These are phyloP conservation scores for Apantesis nais DNA, from an alignment of 2,888 invertebrate species.

Conservation along the genomic window DNA sequence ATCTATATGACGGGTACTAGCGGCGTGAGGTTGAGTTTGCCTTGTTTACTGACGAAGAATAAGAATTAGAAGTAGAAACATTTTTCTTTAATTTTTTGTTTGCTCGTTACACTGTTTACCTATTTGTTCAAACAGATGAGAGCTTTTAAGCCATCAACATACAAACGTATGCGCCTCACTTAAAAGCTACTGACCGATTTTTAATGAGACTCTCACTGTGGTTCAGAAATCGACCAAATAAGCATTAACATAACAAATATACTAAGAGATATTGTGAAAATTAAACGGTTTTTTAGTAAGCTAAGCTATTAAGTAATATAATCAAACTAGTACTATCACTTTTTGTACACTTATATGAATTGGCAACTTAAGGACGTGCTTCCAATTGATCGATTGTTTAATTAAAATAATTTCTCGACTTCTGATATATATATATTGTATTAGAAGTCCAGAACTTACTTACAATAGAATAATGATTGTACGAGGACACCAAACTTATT, in stretches of 20 bases:
- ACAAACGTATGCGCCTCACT: conserved; percentile 32
- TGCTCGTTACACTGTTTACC: conserved; percentile 33
- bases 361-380: neutral
- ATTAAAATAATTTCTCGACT: neutral
- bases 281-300: conserved; percentile 2
- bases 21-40: neutral
- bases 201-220: conserved; percentile 41
- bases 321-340: neutral
- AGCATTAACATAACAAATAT: conserved; percentile 13
- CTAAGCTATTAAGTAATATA: neutral
- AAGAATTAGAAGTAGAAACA: conserved; percentile 40
- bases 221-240: conserved; percentile 39
- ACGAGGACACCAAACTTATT: neutral
- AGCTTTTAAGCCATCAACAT: conserved; percentile 41
- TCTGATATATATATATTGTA: neutral
- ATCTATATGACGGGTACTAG: conserved; percentile 1
- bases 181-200: conserved; percentile 39
- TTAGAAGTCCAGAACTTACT: too few relatives aligned
- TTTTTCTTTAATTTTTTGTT: conserved; percentile 42
- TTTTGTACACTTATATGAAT: neutral
- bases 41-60: conserved; percentile 26
- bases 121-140: conserved; percentile 40
- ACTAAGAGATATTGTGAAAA: conserved; percentile 1
- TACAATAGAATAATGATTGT: neutral
- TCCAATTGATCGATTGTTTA: neutral